These are phyloP conservation scores for Iguana delicatissima DNA, from an alignment of 2,797 vertebrate species.

Conservation along the genomic window DNA sequence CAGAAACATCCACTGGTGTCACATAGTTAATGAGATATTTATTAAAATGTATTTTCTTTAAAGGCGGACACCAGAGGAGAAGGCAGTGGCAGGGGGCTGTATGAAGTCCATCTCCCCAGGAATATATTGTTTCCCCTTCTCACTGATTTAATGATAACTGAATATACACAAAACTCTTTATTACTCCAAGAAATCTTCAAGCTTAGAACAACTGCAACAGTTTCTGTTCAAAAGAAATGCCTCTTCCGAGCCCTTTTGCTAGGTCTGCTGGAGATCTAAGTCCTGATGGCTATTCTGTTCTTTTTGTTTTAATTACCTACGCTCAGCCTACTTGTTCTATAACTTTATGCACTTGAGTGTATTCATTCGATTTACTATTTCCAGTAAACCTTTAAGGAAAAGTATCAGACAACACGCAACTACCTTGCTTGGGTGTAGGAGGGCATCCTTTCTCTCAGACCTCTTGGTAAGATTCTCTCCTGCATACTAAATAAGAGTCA, in stretches of 20 bases:
- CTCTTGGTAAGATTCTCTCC: conserved; percentile 22
- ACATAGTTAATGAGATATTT: conserved; percentile 76
- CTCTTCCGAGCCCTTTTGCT: neutral
- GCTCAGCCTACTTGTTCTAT: neutral
- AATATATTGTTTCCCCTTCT: conserved; percentile 36
- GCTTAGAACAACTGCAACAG: neutral
- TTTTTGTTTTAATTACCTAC: neutral
- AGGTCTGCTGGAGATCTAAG: neutral
- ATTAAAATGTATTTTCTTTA: conserved; percentile 71
- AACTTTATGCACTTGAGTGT: neutral
- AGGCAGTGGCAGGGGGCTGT: conserved; percentile 10
- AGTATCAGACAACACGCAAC: neutral
- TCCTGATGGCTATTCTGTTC: neutral
- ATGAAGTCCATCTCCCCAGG: conserved; percentile 53
- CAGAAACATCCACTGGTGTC: conserved; percentile 62
- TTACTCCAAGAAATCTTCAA: conserved; percentile 20
- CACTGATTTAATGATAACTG: conserved; percentile 37
- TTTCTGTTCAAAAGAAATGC: conserved; percentile 12
- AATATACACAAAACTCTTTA: conserved; percentile 27
- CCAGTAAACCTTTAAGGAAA: neutral
- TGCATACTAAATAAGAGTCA: neutral
- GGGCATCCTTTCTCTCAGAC: conserved; percentile 5
- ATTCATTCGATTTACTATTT: conserved; percentile 10
- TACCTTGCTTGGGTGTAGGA: neutral
- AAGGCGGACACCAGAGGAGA: conserved; percentile 27